A percentile compares a stretch with the other conserved stretches of the same genome.
phyloP scores from a whole-genome alignment of 2,888 invertebrate species.

The Brachylomia viminalis region DNA sequence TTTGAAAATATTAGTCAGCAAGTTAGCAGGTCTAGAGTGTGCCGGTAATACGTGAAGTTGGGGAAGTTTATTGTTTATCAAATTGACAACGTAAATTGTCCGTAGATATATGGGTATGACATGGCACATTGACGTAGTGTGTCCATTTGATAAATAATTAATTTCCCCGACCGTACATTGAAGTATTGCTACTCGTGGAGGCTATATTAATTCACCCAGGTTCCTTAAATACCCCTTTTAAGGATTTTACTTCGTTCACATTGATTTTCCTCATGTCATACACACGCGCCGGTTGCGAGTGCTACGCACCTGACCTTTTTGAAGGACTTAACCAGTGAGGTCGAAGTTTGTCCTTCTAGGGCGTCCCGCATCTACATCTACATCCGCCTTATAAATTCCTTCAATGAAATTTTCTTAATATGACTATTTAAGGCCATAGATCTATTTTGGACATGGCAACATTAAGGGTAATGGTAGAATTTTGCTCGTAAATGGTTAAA shows the following conservation, averaged over 20 bases:
- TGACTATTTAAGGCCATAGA: not conserved
- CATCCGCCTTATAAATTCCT: not conserved
- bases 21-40: not conserved
- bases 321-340: not conserved
- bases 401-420: not conserved
- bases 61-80: not conserved
- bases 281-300: not conserved
- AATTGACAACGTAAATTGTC: no score
- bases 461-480: not conserved
- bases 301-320: slow-evolving; percentile 6
- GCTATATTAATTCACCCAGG: not conserved
- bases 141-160: no score
- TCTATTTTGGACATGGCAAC: not conserved
- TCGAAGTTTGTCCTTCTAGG: slow-evolving; percentile 2
- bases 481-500: not conserved
- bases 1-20: not conserved
- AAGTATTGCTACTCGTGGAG: not conserved
- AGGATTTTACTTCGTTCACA: not conserved
- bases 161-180: not conserved
- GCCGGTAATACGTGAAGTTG: not conserved
- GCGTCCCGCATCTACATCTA: no score
- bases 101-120: no score
- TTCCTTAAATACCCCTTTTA: not conserved
- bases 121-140: not conserved
- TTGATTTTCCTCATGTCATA: no score